Conservation (phyloP, 2,797 vertebrate genomes). For the Sylvilagus floridanus region DNA sequence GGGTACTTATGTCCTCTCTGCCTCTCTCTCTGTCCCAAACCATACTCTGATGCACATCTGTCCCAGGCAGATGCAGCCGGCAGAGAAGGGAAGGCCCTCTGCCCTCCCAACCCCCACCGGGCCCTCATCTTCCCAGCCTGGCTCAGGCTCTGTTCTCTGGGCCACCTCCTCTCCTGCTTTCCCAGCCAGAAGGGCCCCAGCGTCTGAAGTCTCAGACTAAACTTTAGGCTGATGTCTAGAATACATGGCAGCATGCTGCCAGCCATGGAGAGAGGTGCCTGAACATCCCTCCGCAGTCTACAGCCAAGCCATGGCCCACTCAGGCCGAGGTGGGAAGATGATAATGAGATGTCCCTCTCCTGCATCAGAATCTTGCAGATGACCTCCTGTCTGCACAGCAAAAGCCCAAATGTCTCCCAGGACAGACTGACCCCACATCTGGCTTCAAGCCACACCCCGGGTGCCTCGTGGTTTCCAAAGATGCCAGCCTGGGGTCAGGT, state of each 20-base stretch:
- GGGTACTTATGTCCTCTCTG: not conserved
- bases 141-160: not conserved
- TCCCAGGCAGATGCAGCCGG: not conserved
- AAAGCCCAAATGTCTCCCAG: not conserved
- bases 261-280: not conserved
- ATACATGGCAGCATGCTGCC: not conserved
- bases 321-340: not conserved
- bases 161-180: not conserved
- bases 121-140: not conserved
- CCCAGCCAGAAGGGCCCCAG: not conserved
- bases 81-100: not conserved
- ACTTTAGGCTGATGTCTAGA: not conserved
- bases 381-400: not conserved
- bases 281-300: not conserved
- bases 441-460: not conserved
- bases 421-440: not conserved
- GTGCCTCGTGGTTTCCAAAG: not conserved
- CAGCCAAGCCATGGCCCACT: not conserved
- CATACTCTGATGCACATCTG: not conserved
- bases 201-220: not conserved
- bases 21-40: not conserved
- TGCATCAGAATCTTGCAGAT: not conserved
- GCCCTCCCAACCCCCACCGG: not conserved
- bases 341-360: not conserved
- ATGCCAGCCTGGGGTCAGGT: not conserved